phyloP scores from a whole-genome alignment of 1,140 invertebrate genomes.

The Tetramorium parvispinum region DNA sequence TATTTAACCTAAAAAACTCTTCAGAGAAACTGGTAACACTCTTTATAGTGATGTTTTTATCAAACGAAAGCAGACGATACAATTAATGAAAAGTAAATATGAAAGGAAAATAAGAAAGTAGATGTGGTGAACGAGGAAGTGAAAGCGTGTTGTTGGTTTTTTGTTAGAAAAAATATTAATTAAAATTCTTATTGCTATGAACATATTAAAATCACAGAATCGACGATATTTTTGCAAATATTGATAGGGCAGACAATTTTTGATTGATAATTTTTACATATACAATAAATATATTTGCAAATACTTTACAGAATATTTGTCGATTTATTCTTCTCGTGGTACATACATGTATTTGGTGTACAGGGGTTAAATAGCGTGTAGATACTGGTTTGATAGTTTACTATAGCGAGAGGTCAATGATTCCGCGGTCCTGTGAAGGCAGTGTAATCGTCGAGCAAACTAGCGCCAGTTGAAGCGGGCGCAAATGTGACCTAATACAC shows the following conservation, averaged over 20 bases:
- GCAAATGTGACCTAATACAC: conserved; percentile 79
- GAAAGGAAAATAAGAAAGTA: conserved; percentile 29
- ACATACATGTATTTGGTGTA: neutral
- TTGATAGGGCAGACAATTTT: neutral
- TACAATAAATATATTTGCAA: neutral
- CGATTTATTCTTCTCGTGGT: neutral
- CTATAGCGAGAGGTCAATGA: conserved; percentile 61
- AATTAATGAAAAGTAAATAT: conserved; percentile 29
- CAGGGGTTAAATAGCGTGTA: conserved; percentile 3
- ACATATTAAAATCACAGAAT: neutral
- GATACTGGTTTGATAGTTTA: conserved; percentile 7
- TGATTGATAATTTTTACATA: neutral
- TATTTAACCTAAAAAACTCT: neutral
- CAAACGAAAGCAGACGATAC: neutral
- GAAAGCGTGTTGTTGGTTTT: neutral
- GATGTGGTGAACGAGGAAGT: neutral
- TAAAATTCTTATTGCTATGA: neutral
- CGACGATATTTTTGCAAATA: neutral
- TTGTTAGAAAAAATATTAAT: neutral
- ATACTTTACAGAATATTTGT: neutral
- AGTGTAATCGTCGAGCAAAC: conserved; percentile 58
- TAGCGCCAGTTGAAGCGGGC: conserved; percentile 55
- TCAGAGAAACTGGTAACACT: neutral
- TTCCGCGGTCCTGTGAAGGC: conserved; percentile 62
- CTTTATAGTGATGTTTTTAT: neutral